These are phyloP conservation scores for Megalopta genalis DNA, from an alignment of 1,140 invertebrate genomes.

Conservation along the genomic window DNA sequence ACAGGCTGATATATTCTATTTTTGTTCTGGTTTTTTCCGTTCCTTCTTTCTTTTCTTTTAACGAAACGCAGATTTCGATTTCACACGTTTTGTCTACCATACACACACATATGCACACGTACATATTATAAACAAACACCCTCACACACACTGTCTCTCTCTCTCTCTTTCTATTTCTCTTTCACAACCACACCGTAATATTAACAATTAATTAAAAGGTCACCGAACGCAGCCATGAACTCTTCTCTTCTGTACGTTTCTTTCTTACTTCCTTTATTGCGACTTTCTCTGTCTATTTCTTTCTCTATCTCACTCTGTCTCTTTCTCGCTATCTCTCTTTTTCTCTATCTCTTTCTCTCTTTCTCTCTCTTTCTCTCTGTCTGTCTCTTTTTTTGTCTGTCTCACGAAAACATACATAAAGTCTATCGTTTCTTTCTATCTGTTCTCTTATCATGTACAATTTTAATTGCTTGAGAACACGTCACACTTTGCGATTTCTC, in stretches of 20 bases:
- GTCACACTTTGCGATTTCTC: slow-evolving; percentile 55
- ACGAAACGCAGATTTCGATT: slow-evolving; percentile 52
- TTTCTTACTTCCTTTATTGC: slow-evolving; percentile 41
- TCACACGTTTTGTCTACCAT: slow-evolving; percentile 43
- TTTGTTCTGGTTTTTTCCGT: slow-evolving; percentile 24
- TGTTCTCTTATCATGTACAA: slow-evolving; percentile 57
- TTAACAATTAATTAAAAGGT: slow-evolving; percentile 48
- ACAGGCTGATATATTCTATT: slow-evolving; percentile 57
- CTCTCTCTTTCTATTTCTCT: neutral
- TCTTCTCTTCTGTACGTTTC: slow-evolving; percentile 61
- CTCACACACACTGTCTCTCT: too few relatives aligned
- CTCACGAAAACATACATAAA: slow-evolving; percentile 25
- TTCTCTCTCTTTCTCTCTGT: slow-evolving; percentile 33
- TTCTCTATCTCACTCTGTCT: slow-evolving; percentile 26
- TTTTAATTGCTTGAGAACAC: slow-evolving; percentile 62
- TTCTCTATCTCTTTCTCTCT: slow-evolving; percentile 21
- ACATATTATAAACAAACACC: too few relatives aligned
- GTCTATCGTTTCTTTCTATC: slow-evolving; percentile 28
- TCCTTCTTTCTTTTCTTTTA: slow-evolving; percentile 19
- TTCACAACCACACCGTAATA: too few relatives aligned
- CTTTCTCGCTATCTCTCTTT: slow-evolving; percentile 24
- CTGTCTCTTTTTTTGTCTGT: slow-evolving; percentile 33
- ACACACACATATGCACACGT: too few relatives aligned
- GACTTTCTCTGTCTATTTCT: neutral
- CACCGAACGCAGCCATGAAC: slow-evolving; percentile 67